These are phyloP conservation scores for Microcebus lehilahytsara DNA, from an alignment of 2,113 vertebrate species.

Conservation along the genomic window DNA sequence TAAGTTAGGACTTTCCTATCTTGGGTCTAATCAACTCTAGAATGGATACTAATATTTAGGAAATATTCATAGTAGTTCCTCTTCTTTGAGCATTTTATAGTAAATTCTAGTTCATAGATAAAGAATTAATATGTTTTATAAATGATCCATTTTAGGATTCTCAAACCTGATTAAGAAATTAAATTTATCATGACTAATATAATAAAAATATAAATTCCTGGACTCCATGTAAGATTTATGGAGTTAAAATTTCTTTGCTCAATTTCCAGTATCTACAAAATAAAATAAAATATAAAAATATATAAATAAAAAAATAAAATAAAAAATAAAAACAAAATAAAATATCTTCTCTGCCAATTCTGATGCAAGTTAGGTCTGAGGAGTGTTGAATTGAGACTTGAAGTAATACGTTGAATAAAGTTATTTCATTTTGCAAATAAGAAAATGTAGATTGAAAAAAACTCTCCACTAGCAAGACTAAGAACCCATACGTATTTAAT, in stretches of 20 bases:
- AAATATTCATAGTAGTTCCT: neutral
- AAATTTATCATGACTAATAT: neutral
- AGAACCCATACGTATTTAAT: neutral
- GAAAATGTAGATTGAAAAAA: neutral
- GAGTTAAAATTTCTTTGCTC: neutral
- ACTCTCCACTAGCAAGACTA: neutral
- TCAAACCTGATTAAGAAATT: neutral
- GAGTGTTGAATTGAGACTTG: neutral
- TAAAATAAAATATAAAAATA: no score
- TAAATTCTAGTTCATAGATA: neutral
- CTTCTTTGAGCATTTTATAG: neutral
- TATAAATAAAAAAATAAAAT: no score
- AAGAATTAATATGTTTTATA: neutral
- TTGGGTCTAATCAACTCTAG: neutral
- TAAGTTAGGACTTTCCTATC: neutral
- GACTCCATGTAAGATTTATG: neutral
- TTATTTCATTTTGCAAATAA: neutral
- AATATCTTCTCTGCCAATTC: neutral
- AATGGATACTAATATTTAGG: neutral
- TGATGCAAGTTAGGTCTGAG: neutral
- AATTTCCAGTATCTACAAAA: neutral
- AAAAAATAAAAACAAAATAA: no score
- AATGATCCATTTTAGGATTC: neutral
- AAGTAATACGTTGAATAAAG: no score
- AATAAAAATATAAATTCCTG: neutral